Evolutionary conservation across 2,797 vertebrate genomes (phyloP), one percentile per base, ranked within the genome.

Genomic region (Myotis daubentonii): DNA sequence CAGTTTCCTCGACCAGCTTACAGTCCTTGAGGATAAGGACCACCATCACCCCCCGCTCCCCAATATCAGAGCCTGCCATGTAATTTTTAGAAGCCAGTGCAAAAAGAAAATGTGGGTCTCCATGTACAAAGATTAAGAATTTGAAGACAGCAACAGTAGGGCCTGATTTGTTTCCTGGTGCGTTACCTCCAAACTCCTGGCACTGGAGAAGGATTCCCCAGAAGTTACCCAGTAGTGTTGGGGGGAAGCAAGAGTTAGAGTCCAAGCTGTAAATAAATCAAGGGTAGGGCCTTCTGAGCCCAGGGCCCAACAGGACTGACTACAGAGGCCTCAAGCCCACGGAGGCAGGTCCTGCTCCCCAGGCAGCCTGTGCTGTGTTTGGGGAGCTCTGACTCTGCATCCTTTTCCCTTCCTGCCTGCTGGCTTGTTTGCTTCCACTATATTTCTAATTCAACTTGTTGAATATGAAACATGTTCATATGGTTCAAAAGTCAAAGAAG

Each of bases 401-500:
- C 8, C 1, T 3, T 28, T 38, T 79, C 38, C 49, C 44, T 47
- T 47, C 70, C 65, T 65, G 38, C 55, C 17, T 51, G 44, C 66
- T 33, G 76, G 25, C 36, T 74, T 83, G 60, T 71, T 70, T 47
- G 36, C 82, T 76, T 71, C 85, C 44, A 4, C 55, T 91, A 22
- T 71, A 49, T 89, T 81, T 94, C 82, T 75, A 70, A 57, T 65
- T 84, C 68, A 79, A n/a, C 41, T 82, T 62, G 84, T 44, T 44
- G 1, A 89, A 57, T 41, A 25, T 88, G 20, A 62, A 60, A 47
- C 86, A 41, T 25, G 11, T 84, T 57, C 28, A 84, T 22, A 41
- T 66, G 28, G 30, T 93, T 95, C 44, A 62, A 65, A 94, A 87
- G 20, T 87, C 71, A 88, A 91, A 47, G 23, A 82, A 33, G 30